Evolutionary conservation across 2,888 invertebrate genomes (phyloP).

Genomic region (Schizaphis graminum): DNA sequence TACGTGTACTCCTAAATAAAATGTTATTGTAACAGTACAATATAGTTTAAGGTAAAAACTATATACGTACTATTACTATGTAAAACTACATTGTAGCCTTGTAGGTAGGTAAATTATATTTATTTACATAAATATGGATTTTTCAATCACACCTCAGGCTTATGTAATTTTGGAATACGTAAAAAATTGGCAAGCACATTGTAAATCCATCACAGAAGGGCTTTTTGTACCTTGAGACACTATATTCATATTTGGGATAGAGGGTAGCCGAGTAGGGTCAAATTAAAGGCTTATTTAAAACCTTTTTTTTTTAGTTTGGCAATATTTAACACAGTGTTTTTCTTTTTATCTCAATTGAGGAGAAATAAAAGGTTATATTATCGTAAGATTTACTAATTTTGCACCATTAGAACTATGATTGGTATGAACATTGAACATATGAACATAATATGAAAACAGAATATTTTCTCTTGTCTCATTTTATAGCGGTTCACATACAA

Average conservation of each 20-base stretch:
- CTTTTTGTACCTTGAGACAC: too few relatives aligned
- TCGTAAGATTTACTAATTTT: background rate
- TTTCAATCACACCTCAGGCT: background rate
- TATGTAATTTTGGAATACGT: background rate
- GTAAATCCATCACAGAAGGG: background rate
- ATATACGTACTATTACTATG: background rate
- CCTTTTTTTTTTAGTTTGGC: background rate
- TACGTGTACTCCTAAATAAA: background rate
- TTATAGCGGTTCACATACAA: background rate
- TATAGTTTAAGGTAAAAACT: background rate
- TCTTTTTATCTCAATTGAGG: background rate
- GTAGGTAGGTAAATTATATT: background rate
- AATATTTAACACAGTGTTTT: background rate
- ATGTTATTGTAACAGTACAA: background rate
- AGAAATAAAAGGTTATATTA: background rate
- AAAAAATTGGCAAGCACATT: background rate
- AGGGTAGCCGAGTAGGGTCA: background rate
- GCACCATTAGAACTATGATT: background rate
- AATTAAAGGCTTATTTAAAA: too few relatives aligned
- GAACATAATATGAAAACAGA: background rate
- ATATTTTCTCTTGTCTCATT: background rate
- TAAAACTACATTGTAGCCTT: background rate
- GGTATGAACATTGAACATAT: too few relatives aligned
- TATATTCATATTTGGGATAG: background rate
- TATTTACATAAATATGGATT: background rate